Percentiles rank a stretch among this genome's conserved stretches.
These are phyloP conservation scores for Nylanderia fulva DNA, from an alignment of 1,140 invertebrate species.

Conservation along the genomic window DNA sequence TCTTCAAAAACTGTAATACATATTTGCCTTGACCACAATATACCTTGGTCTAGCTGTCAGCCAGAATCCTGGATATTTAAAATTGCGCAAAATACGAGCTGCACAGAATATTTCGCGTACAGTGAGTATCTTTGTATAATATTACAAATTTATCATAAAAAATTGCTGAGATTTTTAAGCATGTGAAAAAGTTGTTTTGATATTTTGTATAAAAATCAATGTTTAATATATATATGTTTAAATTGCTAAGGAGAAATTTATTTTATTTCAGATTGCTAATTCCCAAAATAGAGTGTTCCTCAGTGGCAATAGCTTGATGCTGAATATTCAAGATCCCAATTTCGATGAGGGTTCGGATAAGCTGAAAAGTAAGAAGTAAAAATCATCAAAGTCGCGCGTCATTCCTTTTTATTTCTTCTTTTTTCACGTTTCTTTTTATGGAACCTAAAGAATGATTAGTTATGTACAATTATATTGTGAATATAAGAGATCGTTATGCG, in stretches of 20 bases:
- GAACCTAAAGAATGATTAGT: background rate
- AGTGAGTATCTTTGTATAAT: slow-evolving; percentile 87
- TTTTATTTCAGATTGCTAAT: slow-evolving; percentile 91
- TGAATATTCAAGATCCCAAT: slow-evolving; percentile 97
- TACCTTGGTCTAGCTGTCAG: slow-evolving; percentile 98
- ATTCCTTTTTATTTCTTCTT: slow-evolving; percentile 24
- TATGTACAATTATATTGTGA: slow-evolving; percentile 64
- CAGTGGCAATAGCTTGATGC: slow-evolving; percentile 96
- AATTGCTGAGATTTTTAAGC: slow-evolving; percentile 13
- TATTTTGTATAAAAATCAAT: background rate
- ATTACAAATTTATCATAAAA: background rate
- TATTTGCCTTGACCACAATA: slow-evolving; percentile 88
- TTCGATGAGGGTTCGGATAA: slow-evolving; percentile 96
- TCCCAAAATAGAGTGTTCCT: slow-evolving; percentile 98
- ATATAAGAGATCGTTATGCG: slow-evolving; percentile 65
- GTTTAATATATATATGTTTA: slow-evolving; percentile 6
- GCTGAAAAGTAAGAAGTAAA: slow-evolving; percentile 92
- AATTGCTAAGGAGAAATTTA: background rate
- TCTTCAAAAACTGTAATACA: slow-evolving; percentile 7
- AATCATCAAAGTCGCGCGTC: background rate
- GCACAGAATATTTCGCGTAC: slow-evolving; percentile 99
- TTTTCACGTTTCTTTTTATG: slow-evolving; percentile 2
- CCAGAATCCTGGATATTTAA: slow-evolving; percentile 98
- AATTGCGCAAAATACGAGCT: slow-evolving; percentile 98
- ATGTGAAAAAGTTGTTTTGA: background rate